A percentile compares a stretch with the other conserved stretches of the same genome.
phyloP scores from a whole-genome alignment of 2,113 vertebrate genomes.

The Ciconia maguari region DNA sequence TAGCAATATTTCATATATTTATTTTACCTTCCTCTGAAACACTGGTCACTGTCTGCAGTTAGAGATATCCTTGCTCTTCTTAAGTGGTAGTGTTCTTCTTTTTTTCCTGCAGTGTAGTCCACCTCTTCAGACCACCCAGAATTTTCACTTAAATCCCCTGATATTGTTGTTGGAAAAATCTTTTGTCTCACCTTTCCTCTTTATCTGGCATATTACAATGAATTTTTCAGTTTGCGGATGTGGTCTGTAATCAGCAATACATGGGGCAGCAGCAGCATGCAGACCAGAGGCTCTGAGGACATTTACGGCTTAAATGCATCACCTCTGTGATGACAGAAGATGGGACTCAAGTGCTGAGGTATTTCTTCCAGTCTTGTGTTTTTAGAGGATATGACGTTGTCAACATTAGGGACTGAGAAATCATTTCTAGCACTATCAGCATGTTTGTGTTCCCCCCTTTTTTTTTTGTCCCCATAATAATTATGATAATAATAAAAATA shows the following conservation, averaged over 20 bases:
- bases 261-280: not conserved
- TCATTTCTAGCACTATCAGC: not conserved
- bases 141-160: not conserved
- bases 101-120: not conserved
- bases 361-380: not conserved
- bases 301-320: not conserved
- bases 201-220: not conserved
- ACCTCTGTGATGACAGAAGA: not conserved
- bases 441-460: not conserved
- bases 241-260: not conserved
- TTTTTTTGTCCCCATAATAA: not conserved
- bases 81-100: rapidly evolving
- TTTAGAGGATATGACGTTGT: not conserved
- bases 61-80: not conserved
- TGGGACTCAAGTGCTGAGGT: not conserved
- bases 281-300: not conserved
- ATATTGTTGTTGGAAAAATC: not conserved
- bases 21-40: not conserved
- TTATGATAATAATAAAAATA: not conserved
- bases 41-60: not conserved
- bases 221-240: not conserved
- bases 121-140: not conserved
- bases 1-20: not conserved
- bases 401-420: not conserved
- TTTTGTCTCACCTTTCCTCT: not conserved